phyloP scores from a whole-genome alignment of 1,140 invertebrate genomes.

The Caenorhabditis brenneri region DNA sequence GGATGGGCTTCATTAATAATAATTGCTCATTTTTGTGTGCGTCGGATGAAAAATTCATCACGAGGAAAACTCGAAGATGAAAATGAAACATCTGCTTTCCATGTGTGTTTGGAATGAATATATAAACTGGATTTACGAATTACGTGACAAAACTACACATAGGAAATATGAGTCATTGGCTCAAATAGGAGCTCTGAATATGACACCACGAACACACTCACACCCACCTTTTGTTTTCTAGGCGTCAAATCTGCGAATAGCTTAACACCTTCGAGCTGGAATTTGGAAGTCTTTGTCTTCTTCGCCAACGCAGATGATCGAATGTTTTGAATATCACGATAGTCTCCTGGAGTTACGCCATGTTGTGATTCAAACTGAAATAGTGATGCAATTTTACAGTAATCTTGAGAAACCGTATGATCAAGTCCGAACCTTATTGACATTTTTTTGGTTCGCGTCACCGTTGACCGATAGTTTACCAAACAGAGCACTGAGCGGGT shows the following conservation, averaged over 20 bases:
- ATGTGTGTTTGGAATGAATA: not conserved
- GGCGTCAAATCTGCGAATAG: constrained; percentile 65
- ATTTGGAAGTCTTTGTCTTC: constrained; percentile 70
- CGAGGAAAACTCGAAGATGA: too few relatives aligned
- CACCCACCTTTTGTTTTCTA: not conserved
- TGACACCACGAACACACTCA: not conserved
- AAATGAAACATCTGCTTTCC: not conserved
- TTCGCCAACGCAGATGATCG: constrained; percentile 67
- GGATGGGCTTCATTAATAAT: constrained; percentile 25
- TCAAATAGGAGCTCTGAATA: not conserved
- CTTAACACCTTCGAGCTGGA: constrained; percentile 58
- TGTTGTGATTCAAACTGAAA: constrained; percentile 12
- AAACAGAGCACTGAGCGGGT: not conserved
- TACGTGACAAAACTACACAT: not conserved
- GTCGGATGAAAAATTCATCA: not conserved
- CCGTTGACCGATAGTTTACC: constrained; percentile 17
- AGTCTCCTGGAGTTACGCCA: constrained; percentile 64
- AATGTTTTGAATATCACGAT: constrained; percentile 66
- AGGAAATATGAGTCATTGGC: not conserved
- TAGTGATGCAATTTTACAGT: constrained; percentile 44
- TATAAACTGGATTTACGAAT: too few relatives aligned
- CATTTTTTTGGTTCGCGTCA: not conserved
- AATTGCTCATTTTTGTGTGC: constrained; percentile 7
- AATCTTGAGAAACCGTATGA: not conserved
- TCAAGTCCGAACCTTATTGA: not conserved